Evolutionary conservation across 2,113 vertebrate genomes (phyloP).

Genomic region (Dasyornis broadbenti): DNA sequence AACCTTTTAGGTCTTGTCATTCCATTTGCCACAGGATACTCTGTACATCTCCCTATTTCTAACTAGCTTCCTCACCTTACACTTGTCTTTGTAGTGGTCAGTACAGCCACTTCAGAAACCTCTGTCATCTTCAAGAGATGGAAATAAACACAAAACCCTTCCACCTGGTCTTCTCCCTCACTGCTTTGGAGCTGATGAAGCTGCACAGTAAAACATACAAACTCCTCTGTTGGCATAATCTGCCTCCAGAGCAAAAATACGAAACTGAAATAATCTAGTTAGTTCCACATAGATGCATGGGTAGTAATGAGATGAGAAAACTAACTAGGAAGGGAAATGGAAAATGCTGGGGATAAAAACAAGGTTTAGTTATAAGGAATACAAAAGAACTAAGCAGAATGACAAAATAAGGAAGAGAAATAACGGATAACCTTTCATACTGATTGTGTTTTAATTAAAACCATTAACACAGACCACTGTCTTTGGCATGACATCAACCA

Average conservation of each 20-base stretch:
- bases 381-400: neutral
- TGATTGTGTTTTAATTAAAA: slow-evolving; percentile 24
- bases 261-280: neutral
- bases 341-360: neutral
- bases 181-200: neutral
- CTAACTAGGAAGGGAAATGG: neutral
- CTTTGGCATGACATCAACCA: slow-evolving; percentile 25
- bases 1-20: neutral
- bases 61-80: neutral
- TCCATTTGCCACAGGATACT: neutral
- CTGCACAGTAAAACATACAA: neutral
- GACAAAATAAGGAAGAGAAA: neutral
- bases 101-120: neutral
- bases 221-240: neutral
- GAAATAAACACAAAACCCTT: neutral
- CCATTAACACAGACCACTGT: neutral
- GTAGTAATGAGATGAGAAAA: neutral
- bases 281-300: neutral
- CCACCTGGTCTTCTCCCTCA: neutral
- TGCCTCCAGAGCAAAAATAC: neutral
- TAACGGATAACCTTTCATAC: neutral
- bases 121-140: neutral
- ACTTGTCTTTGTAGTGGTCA: neutral
- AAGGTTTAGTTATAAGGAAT: neutral
- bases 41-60: neutral